Conservation (phyloP, 1,140 invertebrate genomes). For the Bombus terrestris region DNA sequence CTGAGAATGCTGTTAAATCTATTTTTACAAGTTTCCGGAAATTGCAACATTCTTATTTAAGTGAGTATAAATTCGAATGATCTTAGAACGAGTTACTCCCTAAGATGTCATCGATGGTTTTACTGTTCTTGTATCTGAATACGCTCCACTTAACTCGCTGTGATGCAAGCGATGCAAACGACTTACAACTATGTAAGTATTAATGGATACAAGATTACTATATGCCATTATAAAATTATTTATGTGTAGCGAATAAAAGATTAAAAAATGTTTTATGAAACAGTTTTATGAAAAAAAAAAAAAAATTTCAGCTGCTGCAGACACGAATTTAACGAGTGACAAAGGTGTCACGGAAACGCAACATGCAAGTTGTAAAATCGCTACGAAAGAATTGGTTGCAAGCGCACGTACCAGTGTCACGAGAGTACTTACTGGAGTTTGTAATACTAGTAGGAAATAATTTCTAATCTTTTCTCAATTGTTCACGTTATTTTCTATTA, state of each 20-base stretch:
- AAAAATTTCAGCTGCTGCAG: constrained; percentile 39
- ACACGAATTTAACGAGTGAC: constrained; percentile 54
- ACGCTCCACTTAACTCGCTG: constrained; percentile 40
- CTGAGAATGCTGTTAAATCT: constrained; percentile 39
- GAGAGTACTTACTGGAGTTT: constrained; percentile 79
- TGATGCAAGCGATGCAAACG: constrained; percentile 38
- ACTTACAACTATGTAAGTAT: constrained; percentile 52
- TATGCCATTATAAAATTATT: neutral
- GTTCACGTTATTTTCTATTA: neutral
- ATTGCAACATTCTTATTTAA: neutral
- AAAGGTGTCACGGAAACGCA: constrained; percentile 76
- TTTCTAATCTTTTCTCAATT: neutral
- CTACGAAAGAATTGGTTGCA: constrained; percentile 79
- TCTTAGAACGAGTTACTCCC: neutral
- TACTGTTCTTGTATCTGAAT: constrained; percentile 49
- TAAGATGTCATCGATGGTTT: constrained; percentile 42
- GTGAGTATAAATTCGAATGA: constrained; percentile 19
- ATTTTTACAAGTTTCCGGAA: constrained; percentile 39
- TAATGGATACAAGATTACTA: neutral
- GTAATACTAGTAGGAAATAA: constrained; percentile 77
- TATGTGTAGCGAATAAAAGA: neutral
- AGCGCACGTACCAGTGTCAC: constrained; percentile 81
- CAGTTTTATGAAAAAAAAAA: neutral
- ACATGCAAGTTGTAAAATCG: constrained; percentile 79
- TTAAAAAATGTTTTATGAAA: no score